Percentiles rank a stretch among this genome's conserved stretches.
phyloP scores from a whole-genome alignment of 2,888 invertebrate genomes.

The Syrista parreyssii region DNA sequence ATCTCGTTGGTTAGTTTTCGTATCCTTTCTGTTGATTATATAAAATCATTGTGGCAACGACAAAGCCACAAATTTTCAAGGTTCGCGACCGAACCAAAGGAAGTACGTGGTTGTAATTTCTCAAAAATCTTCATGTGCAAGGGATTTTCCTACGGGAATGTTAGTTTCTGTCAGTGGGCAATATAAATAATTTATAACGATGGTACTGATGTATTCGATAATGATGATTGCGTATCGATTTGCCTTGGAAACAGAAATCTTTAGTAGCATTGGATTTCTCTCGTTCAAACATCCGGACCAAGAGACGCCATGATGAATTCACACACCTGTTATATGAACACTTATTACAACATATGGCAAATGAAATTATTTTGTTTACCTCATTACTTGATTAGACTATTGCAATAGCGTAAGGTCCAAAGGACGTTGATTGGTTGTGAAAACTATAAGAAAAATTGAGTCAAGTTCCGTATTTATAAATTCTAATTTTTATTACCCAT shows the following conservation, averaged over 20 bases:
- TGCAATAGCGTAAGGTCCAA: neutral
- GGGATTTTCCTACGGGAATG: neutral
- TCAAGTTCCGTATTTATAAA: neutral
- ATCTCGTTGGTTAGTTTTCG: neutral
- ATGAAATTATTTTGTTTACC: neutral
- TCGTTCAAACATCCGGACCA: constrained; percentile 1
- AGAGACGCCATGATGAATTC: neutral
- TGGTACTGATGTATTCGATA: neutral
- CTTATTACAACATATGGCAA: neutral
- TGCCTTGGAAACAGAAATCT: neutral
- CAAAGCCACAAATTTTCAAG: neutral
- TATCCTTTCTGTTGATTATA: neutral
- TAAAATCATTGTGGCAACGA: neutral
- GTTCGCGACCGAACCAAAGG: neutral
- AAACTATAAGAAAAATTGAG: neutral
- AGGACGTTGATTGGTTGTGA: neutral
- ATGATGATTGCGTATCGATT: neutral
- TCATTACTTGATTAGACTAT: neutral
- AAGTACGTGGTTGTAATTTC: neutral
- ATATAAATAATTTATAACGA: neutral
- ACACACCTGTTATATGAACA: neutral
- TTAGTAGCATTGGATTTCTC: neutral
- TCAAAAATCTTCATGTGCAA: neutral
- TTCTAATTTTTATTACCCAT: neutral
- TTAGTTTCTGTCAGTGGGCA: neutral